These are phyloP conservation scores for Mellilla xanthometata DNA, from an alignment of 2,888 invertebrate genomes.

Conservation along the genomic window DNA sequence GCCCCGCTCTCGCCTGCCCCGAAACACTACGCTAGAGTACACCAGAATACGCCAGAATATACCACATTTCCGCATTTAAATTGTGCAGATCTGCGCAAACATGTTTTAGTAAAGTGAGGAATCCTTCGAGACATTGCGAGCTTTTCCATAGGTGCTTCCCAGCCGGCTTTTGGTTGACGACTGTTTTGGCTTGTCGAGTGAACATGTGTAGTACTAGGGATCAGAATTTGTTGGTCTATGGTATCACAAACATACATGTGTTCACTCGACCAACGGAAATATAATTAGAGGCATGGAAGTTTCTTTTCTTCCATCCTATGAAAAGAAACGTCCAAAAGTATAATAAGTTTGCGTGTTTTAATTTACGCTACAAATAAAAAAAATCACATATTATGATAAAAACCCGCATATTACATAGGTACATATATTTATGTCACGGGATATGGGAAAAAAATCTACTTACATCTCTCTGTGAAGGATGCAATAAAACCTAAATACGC, in stretches of 20 bases:
- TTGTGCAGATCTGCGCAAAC: constrained; percentile 48
- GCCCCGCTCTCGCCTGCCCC: constrained; percentile 32
- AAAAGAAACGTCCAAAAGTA: too few species aligned
- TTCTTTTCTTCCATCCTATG: too few species aligned
- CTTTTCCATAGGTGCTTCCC: constrained; percentile 22
- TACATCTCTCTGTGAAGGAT: constrained; percentile 17
- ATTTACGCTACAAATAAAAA: too few species aligned
- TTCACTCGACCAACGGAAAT: too few species aligned
- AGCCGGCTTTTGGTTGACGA: constrained; percentile 14
- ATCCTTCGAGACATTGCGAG: constrained; percentile 27
- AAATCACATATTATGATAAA: too few species aligned
- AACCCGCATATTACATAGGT: too few species aligned
- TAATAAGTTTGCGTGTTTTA: too few species aligned
- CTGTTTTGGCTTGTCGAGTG: background rate
- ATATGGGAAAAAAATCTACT: background rate
- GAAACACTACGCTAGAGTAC: constrained; percentile 45
- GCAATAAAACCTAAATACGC: constrained; percentile 44
- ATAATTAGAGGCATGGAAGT: too few species aligned
- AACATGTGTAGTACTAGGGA: too few species aligned
- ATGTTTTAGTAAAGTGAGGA: constrained; percentile 42
- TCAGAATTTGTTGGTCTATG: too few species aligned
- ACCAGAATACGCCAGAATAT: constrained; percentile 45
- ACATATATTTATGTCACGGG: too few species aligned
- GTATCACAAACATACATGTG: too few species aligned
- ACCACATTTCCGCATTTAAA: constrained; percentile 62